Conservation (phyloP, 1,140 invertebrate genomes). For the Oppia nitens region DNA sequence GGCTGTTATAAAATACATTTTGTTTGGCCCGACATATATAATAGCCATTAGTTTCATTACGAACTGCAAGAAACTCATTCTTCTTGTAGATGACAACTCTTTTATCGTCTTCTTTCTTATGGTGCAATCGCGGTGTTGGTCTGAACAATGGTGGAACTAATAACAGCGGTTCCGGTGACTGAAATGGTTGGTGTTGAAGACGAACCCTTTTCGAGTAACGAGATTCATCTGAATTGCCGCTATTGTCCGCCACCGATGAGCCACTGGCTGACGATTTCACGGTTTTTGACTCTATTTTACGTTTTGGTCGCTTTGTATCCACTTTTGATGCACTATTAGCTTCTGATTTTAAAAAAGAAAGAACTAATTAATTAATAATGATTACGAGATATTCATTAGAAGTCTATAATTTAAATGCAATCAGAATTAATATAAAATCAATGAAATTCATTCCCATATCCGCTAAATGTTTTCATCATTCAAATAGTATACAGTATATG, state of each 20-base stretch:
- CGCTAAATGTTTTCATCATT: too few relatives aligned
- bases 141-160: constrained; percentile 32
- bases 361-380: too few relatives aligned
- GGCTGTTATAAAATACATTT: constrained; percentile 66
- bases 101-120: constrained; percentile 37
- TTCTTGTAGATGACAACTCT: constrained; percentile 45
- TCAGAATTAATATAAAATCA: too few relatives aligned
- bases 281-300: neutral
- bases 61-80: constrained; percentile 61
- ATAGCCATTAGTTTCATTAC: constrained; percentile 60
- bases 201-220: constrained; percentile 34
- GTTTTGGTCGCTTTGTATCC: neutral
- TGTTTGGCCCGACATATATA: constrained; percentile 78
- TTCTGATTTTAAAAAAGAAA: too few relatives aligned
- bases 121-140: constrained; percentile 20
- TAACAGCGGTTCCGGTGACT: constrained; percentile 54
- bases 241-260: neutral
- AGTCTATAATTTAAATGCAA: too few relatives aligned
- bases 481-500: too few relatives aligned
- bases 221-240: constrained; percentile 1
- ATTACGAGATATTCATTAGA: too few relatives aligned
- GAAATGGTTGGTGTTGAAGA: constrained; percentile 54
- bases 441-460: too few relatives aligned
- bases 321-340: neutral
- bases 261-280: too few relatives aligned